A percentile compares a stretch with the other conserved stretches of the same genome.
These are phyloP conservation scores for Sebastes goodei DNA, from an alignment of 2,797 vertebrate species.

Conservation along the genomic window DNA sequence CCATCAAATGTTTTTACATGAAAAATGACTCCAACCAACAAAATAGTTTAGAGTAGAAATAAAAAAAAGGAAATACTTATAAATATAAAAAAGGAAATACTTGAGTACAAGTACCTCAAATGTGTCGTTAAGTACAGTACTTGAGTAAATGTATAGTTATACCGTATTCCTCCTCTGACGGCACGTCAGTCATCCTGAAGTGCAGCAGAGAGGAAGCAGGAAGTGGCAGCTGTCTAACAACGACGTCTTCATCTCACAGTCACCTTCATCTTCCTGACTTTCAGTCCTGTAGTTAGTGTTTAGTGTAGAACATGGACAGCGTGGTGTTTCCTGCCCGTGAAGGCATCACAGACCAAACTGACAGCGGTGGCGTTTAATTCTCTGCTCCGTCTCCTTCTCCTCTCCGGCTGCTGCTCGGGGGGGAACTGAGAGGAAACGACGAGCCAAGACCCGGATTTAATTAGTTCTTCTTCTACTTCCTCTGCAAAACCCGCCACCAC, in stretches of 20 bases:
- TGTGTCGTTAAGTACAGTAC: no score
- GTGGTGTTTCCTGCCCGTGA: background rate
- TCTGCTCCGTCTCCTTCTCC: constrained; percentile 15
- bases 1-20: no score
- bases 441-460: constrained; percentile 54
- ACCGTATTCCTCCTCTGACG: no score
- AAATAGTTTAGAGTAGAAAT: no score
- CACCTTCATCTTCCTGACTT: background rate
- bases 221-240: background rate
- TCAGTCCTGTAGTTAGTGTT: background rate
- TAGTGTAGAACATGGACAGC: background rate
- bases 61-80: no score
- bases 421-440: constrained; percentile 20
- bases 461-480: constrained; percentile 48
- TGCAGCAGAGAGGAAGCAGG: background rate
- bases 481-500: background rate
- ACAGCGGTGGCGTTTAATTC: constrained; percentile 31
- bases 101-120: no score
- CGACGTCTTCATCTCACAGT: background rate
- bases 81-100: no score
- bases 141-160: no score
- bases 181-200: no score
- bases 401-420: constrained; percentile 10
- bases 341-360: background rate
- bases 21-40: no score